These are phyloP conservation scores for Brachionus paranguensis DNA, from an alignment of 1,140 invertebrate genomes.

Conservation along the genomic window DNA sequence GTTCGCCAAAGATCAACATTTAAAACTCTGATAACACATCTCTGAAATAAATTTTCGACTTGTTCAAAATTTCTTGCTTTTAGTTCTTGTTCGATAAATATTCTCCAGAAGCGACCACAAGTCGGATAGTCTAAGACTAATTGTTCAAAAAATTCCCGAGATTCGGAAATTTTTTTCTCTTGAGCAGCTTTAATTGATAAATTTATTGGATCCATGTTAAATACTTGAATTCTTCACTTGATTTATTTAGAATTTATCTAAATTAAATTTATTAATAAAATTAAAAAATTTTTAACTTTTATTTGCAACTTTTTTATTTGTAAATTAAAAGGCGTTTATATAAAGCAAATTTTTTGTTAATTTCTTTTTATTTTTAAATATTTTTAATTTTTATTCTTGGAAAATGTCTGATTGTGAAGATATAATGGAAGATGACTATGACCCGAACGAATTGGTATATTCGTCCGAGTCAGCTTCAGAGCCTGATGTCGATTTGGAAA, in stretches of 20 bases:
- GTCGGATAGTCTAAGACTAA: constrained; percentile 87
- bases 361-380: background rate
- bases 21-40: constrained; percentile 93
- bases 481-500: constrained; percentile 67
- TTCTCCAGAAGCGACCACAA: constrained; percentile 94
- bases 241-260: too few relatives aligned
- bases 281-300: background rate
- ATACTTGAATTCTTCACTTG: background rate
- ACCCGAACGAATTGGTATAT: constrained; percentile 33
- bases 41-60: constrained; percentile 70
- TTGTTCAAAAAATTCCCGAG: constrained; percentile 83
- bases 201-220: constrained; percentile 23
- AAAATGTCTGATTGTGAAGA: constrained; percentile 37
- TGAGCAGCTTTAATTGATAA: constrained; percentile 36
- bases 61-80: constrained; percentile 36
- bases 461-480: constrained; percentile 36
- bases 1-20: constrained; percentile 98
- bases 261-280: background rate
- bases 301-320: background rate
- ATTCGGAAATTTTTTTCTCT: constrained; percentile 76
- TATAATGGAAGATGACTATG: constrained; percentile 40
- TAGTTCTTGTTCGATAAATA: constrained; percentile 94
- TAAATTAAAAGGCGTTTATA: background rate
- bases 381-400: background rate
- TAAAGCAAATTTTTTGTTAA: background rate